Conservation (phyloP, 2,113 vertebrate species). For the Thymallus thymallus region DNA sequence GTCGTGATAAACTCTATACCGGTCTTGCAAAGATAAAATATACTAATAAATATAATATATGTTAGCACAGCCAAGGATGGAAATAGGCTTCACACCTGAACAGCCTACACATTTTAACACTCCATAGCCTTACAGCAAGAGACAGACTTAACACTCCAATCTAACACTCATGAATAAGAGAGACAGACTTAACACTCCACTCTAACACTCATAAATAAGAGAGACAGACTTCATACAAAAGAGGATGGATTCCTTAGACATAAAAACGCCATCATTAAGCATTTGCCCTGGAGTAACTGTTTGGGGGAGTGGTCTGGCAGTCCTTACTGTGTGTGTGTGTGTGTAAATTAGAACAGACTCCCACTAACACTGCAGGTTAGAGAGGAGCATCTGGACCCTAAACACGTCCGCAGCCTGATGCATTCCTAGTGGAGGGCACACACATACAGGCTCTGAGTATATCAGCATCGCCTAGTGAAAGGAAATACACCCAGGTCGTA, state of each 20-base stretch:
- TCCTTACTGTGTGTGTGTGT: slow-evolving; percentile 31
- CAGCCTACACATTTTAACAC: background rate
- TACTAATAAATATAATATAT: too few relatives aligned
- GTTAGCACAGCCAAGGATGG: background rate
- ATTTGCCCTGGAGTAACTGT: slow-evolving; percentile 6
- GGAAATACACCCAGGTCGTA: slow-evolving; percentile 2
- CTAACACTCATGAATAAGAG: background rate
- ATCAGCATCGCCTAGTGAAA: slow-evolving; percentile 11
- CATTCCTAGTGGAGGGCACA: slow-evolving; percentile 17
- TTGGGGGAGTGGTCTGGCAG: slow-evolving; percentile 38
- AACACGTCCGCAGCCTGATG: slow-evolving; percentile 28
- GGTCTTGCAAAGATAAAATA: background rate
- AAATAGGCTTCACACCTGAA: background rate
- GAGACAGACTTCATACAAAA: slow-evolving; percentile 3
- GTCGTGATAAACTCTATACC: too few relatives aligned
- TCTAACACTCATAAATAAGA: background rate
- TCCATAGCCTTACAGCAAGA: background rate
- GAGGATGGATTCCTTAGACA: slow-evolving; percentile 38
- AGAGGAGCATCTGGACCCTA: slow-evolving; percentile 42
- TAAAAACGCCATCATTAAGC: slow-evolving; percentile 26
- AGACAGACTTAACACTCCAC: background rate
- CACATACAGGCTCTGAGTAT: background rate
- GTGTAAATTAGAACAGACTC: slow-evolving; percentile 31
- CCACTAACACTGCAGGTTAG: slow-evolving; percentile 18
- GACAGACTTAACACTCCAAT: background rate